Base-by-base conservation (phyloP, 2,888 invertebrate species). In the Andrena hattorfiana region DNA sequence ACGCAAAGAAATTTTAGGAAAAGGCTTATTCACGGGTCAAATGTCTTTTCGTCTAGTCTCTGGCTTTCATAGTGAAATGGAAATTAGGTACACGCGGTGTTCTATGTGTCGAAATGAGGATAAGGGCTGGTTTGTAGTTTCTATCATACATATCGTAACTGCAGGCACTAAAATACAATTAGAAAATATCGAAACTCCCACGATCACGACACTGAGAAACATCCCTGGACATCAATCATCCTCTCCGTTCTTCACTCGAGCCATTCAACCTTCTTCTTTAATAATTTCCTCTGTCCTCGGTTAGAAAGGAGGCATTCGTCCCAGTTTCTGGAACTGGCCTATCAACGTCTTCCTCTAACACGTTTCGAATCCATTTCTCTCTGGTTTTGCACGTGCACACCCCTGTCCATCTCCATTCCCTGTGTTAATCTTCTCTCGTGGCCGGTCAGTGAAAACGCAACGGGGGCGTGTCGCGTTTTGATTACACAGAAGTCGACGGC, bases 381-480 rank as follows among this genome's bases (percentile, higher is more conserved):
- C 20, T 56, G 13, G 56, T 10, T 77, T 48, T 30, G 23, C 60
- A 48, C 20, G 13, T 35, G 59, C 26, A 54, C 42, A 16, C 42
- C 30, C 16, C 48, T 20, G 60, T 59, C 59, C 48, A 42, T 64
- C 63, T 69, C 30, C 56, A 8, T 59, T 67, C 10, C 66, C 60
- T 20, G 23, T 62, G 75, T 83, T 83, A 74, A 77, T 83, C 83
- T 73, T 51, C 35, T 8, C 48, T 67, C 32, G 23, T 28, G 35
- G 51, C 59, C 51, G 66, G n/a, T 30, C 13, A 20, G 62, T 66
- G 66, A 30, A 60, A 68, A 54, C 49, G 81, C 23, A 26, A 56
- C 59, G 75, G 23, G 78, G 84, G 84, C 84, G 84, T 84, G 84
- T 75, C 84, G 83, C 70, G 84, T 83, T 42, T 78, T 66, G 84